Conservation (phyloP, 2,797 vertebrate genomes). For the Scarus forsteni region DNA sequence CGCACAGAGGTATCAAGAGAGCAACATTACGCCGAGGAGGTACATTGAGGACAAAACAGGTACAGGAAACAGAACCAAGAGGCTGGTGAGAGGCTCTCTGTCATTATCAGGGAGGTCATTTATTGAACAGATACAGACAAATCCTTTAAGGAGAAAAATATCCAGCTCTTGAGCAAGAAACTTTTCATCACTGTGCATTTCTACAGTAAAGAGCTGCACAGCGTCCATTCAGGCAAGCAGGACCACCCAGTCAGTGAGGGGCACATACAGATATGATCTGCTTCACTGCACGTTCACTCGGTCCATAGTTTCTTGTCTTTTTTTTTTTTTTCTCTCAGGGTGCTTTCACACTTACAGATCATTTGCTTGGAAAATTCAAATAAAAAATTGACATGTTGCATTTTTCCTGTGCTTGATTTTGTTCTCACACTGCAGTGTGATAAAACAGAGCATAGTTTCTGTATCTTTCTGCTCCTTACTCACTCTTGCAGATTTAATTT, state of each 20-base stretch:
- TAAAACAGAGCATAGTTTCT: too few species aligned
- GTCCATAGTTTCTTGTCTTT: conserved; percentile 28
- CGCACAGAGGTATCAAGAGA: conserved; percentile 81
- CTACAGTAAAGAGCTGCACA: conserved; percentile 32
- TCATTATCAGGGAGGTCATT: conserved; percentile 55
- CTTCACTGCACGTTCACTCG: conserved; percentile 21
- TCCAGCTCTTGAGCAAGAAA: conserved; percentile 39
- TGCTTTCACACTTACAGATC: too few species aligned
- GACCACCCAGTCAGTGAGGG: conserved; percentile 41
- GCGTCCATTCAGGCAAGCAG: conserved; percentile 43
- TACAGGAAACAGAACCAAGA: conserved; percentile 61
- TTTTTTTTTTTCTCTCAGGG: background rate
- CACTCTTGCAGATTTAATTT: too few species aligned
- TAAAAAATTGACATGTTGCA: too few species aligned
- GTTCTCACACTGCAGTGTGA: too few species aligned
- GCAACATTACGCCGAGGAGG: conserved; percentile 79
- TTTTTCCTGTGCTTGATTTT: too few species aligned
- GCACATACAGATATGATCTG: conserved; percentile 36
- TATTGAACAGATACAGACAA: conserved; percentile 52
- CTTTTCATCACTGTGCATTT: conserved; percentile 28
- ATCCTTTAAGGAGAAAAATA: conserved; percentile 56
- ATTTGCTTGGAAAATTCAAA: too few species aligned
- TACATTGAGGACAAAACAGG: conserved; percentile 69
- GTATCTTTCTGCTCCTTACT: too few species aligned
- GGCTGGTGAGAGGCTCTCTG: conserved; percentile 64